Evolutionary conservation across 2,888 invertebrate genomes (phyloP), one percentile per base, ranked within the genome.

Genomic region (Pinctada fucata): DNA sequence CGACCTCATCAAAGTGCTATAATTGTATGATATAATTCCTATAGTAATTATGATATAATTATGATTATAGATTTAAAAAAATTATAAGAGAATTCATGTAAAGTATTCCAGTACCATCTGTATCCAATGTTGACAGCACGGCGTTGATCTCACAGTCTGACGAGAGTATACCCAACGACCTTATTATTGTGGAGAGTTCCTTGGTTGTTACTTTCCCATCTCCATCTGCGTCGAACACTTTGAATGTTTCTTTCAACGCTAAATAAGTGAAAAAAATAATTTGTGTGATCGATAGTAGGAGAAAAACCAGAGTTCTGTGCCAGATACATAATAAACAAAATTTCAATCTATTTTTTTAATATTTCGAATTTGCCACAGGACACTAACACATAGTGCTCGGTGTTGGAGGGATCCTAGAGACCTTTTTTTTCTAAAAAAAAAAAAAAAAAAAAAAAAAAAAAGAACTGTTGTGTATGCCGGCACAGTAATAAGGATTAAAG

Each of bases 221-320:
- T 3, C 67, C 66, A 63, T 78, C 78, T 4, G 50, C 45, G 45
- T 78, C 78, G 31, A 78, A 78, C 50, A 78, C n/a, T 31, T 58
- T 49, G 50, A 78, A 78, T 3, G 73, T 78, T 50, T 73, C 69
- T 13, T 31, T 58, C 2, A 78, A 58, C 1, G 13, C 13, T 58
- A 58, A 58, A 58, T 1, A 58, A 13, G 58, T 10, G 1, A 58
- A 67, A 45, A 67, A 10, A 10, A 67, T 2, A 6, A 16, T 1
- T 6, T 13, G 13, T 66, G 16, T 66, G 66, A 8, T 31, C 31
- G 67, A n/a, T 31, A 31, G 31, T 31, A 31, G 31, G 31, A 1
- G 1, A 1, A 31, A 31, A 31, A 31, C 31, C 31, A 31, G 31
- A 31, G 31, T 31, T 31, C 31, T 31, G 31, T 31, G 31, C 31